phyloP scores from a whole-genome alignment of 1,140 invertebrate species.

The Nomia melanderi region DNA sequence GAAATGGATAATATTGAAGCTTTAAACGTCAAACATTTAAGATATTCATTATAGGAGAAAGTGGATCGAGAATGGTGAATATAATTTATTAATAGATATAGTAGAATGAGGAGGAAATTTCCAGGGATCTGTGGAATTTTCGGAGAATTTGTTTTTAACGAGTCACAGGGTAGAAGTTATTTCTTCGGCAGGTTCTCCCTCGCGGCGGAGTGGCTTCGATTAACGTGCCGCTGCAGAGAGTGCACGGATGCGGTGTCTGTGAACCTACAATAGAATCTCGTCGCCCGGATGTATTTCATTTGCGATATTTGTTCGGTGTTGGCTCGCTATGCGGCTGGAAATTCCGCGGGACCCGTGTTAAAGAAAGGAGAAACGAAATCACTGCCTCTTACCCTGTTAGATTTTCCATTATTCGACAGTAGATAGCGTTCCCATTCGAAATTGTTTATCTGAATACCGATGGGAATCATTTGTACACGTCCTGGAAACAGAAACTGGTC shows the following conservation, averaged over 20 bases:
- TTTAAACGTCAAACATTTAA: no score
- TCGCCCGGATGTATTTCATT: constrained; percentile 19
- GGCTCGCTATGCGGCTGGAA: no score
- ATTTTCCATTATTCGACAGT: no score
- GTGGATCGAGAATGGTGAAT: no score
- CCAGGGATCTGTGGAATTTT: background rate
- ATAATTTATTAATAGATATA: no score
- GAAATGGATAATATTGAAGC: no score
- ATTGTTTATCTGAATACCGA: no score
- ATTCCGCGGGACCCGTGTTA: background rate
- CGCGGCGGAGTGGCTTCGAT: constrained; percentile 22
- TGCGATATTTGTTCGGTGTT: constrained; percentile 8
- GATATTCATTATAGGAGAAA: no score
- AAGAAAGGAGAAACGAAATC: background rate
- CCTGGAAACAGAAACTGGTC: no score
- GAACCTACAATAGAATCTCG: constrained; percentile 22
- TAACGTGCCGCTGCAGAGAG: constrained; percentile 18
- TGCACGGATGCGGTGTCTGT: constrained; percentile 9
- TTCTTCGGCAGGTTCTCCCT: background rate
- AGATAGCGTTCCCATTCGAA: no score
- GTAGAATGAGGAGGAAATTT: no score
- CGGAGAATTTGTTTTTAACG: background rate
- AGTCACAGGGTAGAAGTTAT: background rate
- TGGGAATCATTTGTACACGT: no score
- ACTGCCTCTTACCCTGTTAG: background rate